Evolutionary conservation across 2,113 vertebrate species (phyloP), one percentile per base, ranked within the genome.

Genomic region (Dasyornis broadbenti): DNA sequence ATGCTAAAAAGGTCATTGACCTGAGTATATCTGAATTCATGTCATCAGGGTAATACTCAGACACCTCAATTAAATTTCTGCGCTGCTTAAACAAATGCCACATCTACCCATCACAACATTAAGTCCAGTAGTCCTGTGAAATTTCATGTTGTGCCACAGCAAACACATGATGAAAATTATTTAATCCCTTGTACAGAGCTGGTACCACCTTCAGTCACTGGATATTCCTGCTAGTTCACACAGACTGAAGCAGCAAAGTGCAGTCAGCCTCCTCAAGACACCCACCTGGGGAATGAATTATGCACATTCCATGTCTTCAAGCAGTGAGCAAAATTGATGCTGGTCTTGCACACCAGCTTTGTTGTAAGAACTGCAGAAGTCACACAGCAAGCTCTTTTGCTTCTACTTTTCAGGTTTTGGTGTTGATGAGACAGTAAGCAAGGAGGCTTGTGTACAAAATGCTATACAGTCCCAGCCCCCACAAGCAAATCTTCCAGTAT

Each of bases 381-480:
- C 28, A n/a, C 22, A 49, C 13, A 10, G 8, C 4, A 77, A 84
- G 17, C 3, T 8, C 33, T 78, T 56, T 31, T 30, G 15, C 30
- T 78, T 77, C n/a, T 68, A 15, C 35, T 76, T 63, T 7, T 35
- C 23, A 53, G 2, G 4, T 7, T 60, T 40, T 59, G 20, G 7
- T 80, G 14, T 15, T 81, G 26, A 42, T n/a, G 9, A 81, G 45
- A 60, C 13, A 10, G n/a, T 33, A 77, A 89, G 5, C 31, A 72
- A 89, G 24, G 22, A 37, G 6, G 37, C 13, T 16, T 45, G 13
- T 33, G 9, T 23, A 64, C 12, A 30, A 78, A 82, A 20, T 42
- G 9, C 69, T 35, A 21, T 11, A 10, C 1, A 9, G 4, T 69
- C 23, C 8, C 24, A 72, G 37, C 0, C 2, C 5, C 8, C 44